Percentiles rank a stretch among this genome's conserved stretches.
phyloP scores from a whole-genome alignment of 2,888 invertebrate species.

The Notodonta dromedarius region DNA sequence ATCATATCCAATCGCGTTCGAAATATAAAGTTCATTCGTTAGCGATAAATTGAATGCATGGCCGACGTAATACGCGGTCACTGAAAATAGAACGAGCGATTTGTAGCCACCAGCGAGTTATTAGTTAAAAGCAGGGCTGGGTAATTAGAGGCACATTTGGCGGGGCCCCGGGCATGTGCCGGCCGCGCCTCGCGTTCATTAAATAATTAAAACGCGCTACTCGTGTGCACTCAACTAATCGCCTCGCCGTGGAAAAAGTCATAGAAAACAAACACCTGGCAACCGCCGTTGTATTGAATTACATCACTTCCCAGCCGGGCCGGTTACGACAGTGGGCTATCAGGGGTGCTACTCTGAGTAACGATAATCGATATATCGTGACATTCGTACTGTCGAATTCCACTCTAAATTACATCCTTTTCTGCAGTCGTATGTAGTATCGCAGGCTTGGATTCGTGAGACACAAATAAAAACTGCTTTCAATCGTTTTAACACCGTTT shows the following conservation, averaged over 20 bases:
- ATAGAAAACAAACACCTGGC: constrained; percentile 50
- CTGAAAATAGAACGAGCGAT: constrained; percentile 63
- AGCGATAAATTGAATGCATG: constrained; percentile 15
- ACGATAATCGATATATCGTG: too few species aligned
- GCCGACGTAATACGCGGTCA: constrained; percentile 36
- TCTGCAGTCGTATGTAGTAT: too few species aligned
- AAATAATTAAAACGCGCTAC: constrained; percentile 62
- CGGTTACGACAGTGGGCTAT: constrained; percentile 32
- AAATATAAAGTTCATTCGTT: background rate
- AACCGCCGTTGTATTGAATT: constrained; percentile 40
- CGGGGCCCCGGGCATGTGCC: constrained; percentile 51
- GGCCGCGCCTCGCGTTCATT: constrained; percentile 44
- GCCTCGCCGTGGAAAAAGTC: constrained; percentile 29
- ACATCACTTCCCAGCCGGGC: constrained; percentile 44
- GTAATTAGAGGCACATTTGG: constrained; percentile 74
- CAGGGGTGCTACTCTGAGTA: too few species aligned
- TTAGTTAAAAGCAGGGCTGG: constrained; percentile 66
- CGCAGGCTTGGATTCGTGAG: too few species aligned
- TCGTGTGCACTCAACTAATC: constrained; percentile 50
- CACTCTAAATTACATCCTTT: too few species aligned
- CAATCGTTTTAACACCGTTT: too few species aligned
- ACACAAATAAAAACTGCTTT: too few species aligned
- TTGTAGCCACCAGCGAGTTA: constrained; percentile 62
- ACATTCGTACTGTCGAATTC: too few species aligned
- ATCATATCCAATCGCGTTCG: background rate